A percentile compares a stretch with the other conserved stretches of the same genome.
phyloP scores from a whole-genome alignment of 2,113 vertebrate species.

The Excalfactoria chinensis region DNA sequence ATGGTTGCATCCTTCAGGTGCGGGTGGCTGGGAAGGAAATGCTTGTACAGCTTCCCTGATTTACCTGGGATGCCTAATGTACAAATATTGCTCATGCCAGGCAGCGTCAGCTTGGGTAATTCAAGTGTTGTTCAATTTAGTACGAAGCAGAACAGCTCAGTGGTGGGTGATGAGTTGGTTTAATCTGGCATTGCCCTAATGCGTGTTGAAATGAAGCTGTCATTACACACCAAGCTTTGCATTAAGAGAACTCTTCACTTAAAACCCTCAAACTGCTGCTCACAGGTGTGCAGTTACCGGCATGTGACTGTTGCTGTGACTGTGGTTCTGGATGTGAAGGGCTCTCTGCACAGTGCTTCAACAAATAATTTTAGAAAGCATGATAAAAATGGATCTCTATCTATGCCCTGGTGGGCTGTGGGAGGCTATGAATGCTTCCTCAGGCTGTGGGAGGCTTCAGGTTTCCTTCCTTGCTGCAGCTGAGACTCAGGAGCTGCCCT shows the following conservation, averaged over 20 bases:
- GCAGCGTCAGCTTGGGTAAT: not conserved
- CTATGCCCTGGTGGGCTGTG: not conserved
- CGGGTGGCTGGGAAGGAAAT: not conserved
- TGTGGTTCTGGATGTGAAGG: not conserved
- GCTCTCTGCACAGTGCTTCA: not conserved
- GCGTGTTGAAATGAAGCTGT: not conserved
- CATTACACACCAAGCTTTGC: not conserved
- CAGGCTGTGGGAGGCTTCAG: conserved; percentile 9
- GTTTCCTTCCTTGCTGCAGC: not conserved
- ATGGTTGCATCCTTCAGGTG: not conserved
- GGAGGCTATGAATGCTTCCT: not conserved
- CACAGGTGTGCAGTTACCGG: not conserved
- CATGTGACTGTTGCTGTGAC: not conserved
- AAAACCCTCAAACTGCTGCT: not conserved
- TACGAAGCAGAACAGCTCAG: not conserved
- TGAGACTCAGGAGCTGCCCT: not conserved
- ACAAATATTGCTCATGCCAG: not conserved
- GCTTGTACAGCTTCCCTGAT: not conserved
- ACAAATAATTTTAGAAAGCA: conserved; percentile 30
- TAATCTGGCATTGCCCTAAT: not conserved
- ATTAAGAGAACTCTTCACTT: not conserved
- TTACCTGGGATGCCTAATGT: not conserved
- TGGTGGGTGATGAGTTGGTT: not conserved
- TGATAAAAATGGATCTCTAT: conserved; percentile 6
- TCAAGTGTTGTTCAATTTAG: not conserved